Base-by-base conservation (phyloP, 2,888 invertebrate genomes). In the Melikaiella ostensackeni region DNA sequence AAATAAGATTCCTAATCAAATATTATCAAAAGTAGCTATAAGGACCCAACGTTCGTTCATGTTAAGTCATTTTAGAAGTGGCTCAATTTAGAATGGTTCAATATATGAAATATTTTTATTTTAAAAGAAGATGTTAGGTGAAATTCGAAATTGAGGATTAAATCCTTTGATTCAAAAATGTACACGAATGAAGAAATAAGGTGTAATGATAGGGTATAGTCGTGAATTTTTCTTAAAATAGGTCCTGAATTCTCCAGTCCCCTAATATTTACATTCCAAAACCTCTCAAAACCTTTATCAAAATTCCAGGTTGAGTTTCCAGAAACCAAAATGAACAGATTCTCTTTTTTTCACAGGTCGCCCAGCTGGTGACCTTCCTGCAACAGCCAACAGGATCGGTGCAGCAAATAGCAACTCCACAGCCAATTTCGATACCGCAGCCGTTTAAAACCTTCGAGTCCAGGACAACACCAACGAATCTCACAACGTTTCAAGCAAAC, bases 351-450 rank as follows among this genome's bases (percentile, higher is more conserved):
- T 78, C 81, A 2, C 84, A 95, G 92, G 96, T 96, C 86, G 95
- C 94, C 74, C 96, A 96, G 85, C 92, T 97, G 79, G 95, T 96
- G 76, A 95, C 95, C 90, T 95, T 96, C 90, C 93, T 96, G 8
- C 96, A 96, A 85, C 92, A 93, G 63, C 93, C 94, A 76, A 91
- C 93, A 59, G 80, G 78, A 73, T 82, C 87, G 24, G 79, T 92
- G 91, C 87, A 93, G 91, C 87, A 93, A 91, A 78, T 91, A 92
- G 84, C 91, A 92, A 79, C 91, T 91, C 85, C 83, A 80, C 89
- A 92, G 91, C 19, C 85, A 91, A 92, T 86, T 88, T 91, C 78
- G 91, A 86, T 89, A 77, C 77, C 84, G 19, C 87, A 87, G 77
- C 77, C 86, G 57, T 78, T 84, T 74, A 84, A 86, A 55, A 80